Conservation (phyloP, 1,140 invertebrate genomes). For the Penaeus vannamei region DNA sequence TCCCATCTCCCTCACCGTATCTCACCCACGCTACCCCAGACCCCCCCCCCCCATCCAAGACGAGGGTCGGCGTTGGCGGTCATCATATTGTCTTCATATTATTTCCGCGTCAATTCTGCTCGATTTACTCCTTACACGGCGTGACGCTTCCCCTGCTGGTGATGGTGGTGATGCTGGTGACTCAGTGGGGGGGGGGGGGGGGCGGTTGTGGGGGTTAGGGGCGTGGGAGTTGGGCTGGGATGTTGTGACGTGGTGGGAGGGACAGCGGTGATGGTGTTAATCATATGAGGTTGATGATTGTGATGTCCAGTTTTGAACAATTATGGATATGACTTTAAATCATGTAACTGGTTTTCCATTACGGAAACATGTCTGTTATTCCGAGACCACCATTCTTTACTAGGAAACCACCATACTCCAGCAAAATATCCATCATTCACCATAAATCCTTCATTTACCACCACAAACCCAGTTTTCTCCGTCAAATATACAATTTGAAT, state of each 20-base stretch:
- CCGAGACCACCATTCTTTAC: too few relatives aligned
- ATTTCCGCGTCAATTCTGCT: conserved; percentile 54
- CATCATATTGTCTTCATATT: conserved; percentile 59
- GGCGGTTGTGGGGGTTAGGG: conserved; percentile 2
- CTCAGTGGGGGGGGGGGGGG: neutral
- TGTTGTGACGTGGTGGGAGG: neutral
- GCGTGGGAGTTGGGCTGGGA: neutral
- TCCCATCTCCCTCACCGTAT: neutral
- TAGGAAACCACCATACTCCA: too few relatives aligned
- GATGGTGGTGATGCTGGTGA: neutral
- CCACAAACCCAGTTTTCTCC: too few relatives aligned
- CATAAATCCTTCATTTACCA: too few relatives aligned
- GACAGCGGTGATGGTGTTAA: neutral
- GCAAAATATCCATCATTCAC: too few relatives aligned
- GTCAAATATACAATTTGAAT: too few relatives aligned
- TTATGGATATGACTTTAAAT: too few relatives aligned
- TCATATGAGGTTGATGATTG: neutral
- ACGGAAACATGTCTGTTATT: too few relatives aligned
- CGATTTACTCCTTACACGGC: conserved; percentile 58
- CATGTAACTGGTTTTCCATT: too few relatives aligned
- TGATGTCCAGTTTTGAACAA: neutral
- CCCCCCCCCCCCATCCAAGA: conserved; percentile 5
- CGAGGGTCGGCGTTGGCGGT: conserved; percentile 45
- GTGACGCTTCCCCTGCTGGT: conserved; percentile 26
- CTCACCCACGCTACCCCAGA: neutral